Conservation (phyloP, 2,888 invertebrate species). For the Patella depressa region DNA sequence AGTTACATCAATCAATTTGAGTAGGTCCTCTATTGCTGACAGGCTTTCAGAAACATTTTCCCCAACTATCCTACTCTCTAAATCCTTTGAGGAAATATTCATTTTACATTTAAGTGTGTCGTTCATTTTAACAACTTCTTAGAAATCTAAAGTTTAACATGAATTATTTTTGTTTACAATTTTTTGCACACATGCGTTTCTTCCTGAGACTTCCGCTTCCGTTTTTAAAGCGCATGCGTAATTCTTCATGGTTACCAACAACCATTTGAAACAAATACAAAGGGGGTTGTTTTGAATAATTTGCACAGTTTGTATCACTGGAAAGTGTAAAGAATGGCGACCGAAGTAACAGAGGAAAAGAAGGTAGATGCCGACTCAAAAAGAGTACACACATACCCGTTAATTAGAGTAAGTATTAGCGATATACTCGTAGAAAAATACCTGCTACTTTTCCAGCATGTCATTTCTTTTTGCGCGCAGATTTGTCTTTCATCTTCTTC, state of each 20-base stretch:
- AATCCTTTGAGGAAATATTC: too few relatives aligned
- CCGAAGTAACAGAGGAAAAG: conserved; percentile 66
- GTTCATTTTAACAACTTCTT: too few relatives aligned
- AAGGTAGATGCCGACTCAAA: conserved; percentile 60
- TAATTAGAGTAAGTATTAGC: conserved; percentile 79
- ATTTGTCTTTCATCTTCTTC: background rate
- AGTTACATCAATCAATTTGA: too few relatives aligned
- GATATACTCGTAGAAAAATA: too few relatives aligned
- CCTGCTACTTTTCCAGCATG: too few relatives aligned
- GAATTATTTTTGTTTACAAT: conserved; percentile 7
- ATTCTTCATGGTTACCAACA: conserved; percentile 30
- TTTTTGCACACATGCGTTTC: background rate
- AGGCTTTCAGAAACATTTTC: too few relatives aligned
- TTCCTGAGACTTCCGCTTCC: background rate
- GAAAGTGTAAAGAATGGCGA: conserved; percentile 50
- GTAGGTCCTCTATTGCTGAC: too few relatives aligned
- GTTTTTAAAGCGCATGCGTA: conserved; percentile 26
- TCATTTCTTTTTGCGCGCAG: background rate
- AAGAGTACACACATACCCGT: conserved; percentile 79
- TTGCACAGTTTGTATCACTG: background rate
- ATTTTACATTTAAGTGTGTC: too few relatives aligned
- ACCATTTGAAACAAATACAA: conserved; percentile 18
- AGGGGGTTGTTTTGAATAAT: conserved; percentile 7
- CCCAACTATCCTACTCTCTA: too few relatives aligned
- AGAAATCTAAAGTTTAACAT: too few relatives aligned